Percentiles rank a stretch among this genome's conserved stretches.
phyloP scores from a whole-genome alignment of 2,888 invertebrate species.

The Callosobruchus maculatus region DNA sequence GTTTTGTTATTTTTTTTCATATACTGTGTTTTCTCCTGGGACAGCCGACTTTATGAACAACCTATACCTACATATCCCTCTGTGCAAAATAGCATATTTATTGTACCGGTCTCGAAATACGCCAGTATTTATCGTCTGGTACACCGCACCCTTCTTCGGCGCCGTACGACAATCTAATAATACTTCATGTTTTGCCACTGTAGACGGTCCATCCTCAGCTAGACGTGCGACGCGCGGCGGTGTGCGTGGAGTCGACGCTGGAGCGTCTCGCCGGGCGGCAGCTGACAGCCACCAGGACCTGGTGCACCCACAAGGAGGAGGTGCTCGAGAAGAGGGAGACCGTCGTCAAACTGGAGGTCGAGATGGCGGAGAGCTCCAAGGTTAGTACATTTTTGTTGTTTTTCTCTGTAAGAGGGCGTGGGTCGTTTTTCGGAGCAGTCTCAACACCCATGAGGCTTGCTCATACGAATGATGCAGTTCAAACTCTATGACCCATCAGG shows the following conservation, averaged over 20 bases:
- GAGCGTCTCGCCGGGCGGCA: constrained; percentile 65
- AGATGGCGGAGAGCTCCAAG: constrained; percentile 64
- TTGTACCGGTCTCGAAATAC: too few species aligned
- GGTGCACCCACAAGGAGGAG: constrained; percentile 68
- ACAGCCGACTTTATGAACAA: too few species aligned
- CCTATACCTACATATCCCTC: too few species aligned
- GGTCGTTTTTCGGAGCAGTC: too few species aligned
- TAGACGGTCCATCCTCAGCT: constrained; percentile 61
- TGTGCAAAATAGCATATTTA: too few species aligned
- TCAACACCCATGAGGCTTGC: too few species aligned
- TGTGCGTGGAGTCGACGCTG: constrained; percentile 65
- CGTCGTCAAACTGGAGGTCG: constrained; percentile 51
- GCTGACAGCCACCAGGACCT: constrained; percentile 62
- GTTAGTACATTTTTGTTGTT: constrained; percentile 9
- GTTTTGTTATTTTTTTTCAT: too few species aligned
- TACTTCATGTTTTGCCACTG: constrained; percentile 23
- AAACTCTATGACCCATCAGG: too few species aligned
- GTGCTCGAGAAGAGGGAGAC: constrained; percentile 58
- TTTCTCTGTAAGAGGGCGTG: background rate
- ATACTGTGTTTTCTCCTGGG: too few species aligned
- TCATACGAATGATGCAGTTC: too few species aligned
- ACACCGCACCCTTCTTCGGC: background rate
- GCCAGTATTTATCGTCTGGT: too few species aligned
- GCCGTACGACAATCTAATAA: constrained; percentile 12
- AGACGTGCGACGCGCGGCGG: constrained; percentile 62